These are phyloP conservation scores for Lasioglossum figueresi DNA, from an alignment of 2,888 invertebrate genomes.

Conservation along the genomic window DNA sequence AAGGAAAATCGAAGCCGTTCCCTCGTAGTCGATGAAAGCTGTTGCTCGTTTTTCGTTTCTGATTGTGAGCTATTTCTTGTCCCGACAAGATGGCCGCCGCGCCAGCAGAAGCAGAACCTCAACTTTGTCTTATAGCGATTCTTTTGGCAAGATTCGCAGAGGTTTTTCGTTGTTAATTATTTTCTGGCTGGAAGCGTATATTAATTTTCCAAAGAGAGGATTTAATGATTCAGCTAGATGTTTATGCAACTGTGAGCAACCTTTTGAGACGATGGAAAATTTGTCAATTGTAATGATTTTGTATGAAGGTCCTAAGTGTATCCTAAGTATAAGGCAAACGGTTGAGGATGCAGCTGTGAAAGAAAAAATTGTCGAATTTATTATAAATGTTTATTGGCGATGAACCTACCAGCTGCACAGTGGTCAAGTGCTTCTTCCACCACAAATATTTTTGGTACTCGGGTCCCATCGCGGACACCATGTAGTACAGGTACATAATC, in stretches of 20 bases:
- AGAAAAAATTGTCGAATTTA: neutral
- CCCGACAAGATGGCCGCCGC: neutral
- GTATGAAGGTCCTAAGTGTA: neutral
- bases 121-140: too few species aligned
- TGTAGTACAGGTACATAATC: slow-evolving; percentile 95
- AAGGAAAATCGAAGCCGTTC: neutral
- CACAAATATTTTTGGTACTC: slow-evolving; percentile 93
- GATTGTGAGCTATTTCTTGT: neutral
- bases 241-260: neutral
- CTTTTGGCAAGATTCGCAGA: too few species aligned
- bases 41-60: neutral
- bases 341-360: neutral
- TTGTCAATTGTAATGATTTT: neutral
- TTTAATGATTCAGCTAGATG: neutral
- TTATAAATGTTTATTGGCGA: neutral
- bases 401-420: slow-evolving; percentile 91
- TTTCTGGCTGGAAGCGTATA: too few species aligned
- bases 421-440: slow-evolving; percentile 96
- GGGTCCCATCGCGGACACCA: slow-evolving; percentile 94
- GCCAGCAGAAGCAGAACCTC: neutral
- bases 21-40: neutral
- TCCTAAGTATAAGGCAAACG: neutral
- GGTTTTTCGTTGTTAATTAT: too few species aligned
- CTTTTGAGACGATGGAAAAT: too few species aligned
- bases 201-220: too few species aligned